Base-by-base conservation (phyloP, 2,797 vertebrate species). In the Falco peregrinus region DNA sequence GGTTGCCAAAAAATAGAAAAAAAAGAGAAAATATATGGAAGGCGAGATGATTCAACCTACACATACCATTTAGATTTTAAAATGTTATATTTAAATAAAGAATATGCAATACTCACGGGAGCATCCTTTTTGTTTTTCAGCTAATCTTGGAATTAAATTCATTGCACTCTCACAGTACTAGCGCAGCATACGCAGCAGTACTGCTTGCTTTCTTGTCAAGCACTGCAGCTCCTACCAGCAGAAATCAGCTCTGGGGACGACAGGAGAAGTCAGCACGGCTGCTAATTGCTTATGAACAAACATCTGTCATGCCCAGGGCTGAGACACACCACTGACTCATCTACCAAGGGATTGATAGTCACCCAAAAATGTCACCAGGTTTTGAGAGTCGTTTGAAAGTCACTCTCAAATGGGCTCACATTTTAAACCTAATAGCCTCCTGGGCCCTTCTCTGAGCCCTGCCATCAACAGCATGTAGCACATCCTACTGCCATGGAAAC, bases 301-400 rank as follows among this genome's bases (percentile, higher is more conserved):
- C 90, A 92, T 93, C 84, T 96, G 78, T 37, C 81, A 15, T 33
- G 84, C 86, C 89, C 77, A 64, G 89, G 86, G 93, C 92, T 87
- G 21, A 70, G 70, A 7, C 77, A 85, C 67, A 50, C 15, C 80
- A 21, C 81, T 54, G 77, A 37, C 77, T 87, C 93, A 76, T 41
- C 88, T 21, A 22, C 63, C 64, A 17, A 15, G 79, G 86, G 70
- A 87, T 0, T 79, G 80, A 90, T 2, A 37, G 81, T 29, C 89
- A 59, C 82, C 84, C 74, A 11, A 65, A 94, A 95, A 60, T 11
- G n/a, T 50, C 95, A 33, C 47, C 70, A 56, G 78, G 15, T 51
- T 26, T 17, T 8, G 51, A 43, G 88, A 84, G 81, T 53, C 71
- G 1, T 80, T 57, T 87, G 51, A 88, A 94, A 94, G 94, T 84